These are phyloP conservation scores for Tipula vernalis DNA, from an alignment of 2,888 invertebrate species.

Conservation along the genomic window DNA sequence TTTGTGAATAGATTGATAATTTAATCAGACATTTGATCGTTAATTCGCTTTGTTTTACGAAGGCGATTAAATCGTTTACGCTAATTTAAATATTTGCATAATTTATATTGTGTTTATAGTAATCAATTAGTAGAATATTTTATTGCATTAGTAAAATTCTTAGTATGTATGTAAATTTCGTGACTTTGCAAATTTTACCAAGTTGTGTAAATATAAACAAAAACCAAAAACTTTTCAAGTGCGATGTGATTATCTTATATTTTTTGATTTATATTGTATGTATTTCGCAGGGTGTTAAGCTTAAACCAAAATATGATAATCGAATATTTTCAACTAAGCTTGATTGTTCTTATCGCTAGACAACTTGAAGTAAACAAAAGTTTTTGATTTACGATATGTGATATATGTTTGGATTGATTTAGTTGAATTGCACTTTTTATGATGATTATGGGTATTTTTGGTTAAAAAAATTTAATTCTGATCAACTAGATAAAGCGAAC, in stretches of 20 bases:
- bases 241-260: neutral
- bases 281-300: neutral
- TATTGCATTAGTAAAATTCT: too few species aligned
- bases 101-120: neutral
- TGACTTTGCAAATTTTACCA: neutral
- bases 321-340: neutral
- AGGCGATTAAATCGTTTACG: neutral
- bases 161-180: too few species aligned
- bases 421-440: too few species aligned
- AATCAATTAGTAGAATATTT: neutral
- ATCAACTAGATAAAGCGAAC: too few species aligned
- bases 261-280: neutral
- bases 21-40: neutral
- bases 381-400: too few species aligned
- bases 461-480: too few species aligned
- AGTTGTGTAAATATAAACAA: too few species aligned
- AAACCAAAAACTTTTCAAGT: neutral
- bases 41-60: neutral
- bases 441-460: too few species aligned
- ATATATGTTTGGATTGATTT: too few species aligned
- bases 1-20: neutral
- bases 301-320: neutral
- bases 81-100: neutral
- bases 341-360: neutral
- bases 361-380: too few species aligned